Evolutionary conservation across 1,140 invertebrate genomes (phyloP), one percentile per base, ranked within the genome.

Genomic region (Zaprionus gabonicus): DNA sequence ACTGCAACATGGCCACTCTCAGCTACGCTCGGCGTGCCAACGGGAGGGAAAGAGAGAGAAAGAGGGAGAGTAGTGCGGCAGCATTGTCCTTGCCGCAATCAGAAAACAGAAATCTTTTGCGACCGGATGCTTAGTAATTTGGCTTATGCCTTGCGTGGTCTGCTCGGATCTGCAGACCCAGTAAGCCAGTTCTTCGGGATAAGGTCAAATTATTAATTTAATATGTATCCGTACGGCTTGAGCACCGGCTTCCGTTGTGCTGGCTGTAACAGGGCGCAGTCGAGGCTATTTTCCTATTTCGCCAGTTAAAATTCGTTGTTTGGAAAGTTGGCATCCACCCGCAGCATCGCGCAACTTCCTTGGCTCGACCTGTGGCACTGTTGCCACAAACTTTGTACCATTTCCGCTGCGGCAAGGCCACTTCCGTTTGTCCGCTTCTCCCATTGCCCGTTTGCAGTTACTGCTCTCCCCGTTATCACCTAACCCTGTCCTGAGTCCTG

Each of bases 201-300:
- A 76, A 79, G 85, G 85, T 90, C 85, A 90, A 90, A 90, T 90
- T 90, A 90, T 90, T 90, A 90, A 90, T 90, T 90, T 90, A 90
- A 90, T 90, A 90, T 88, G 85, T 87, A 88, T 90, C 85, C 85
- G 85, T 74, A 56, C 71, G 44, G 71, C 81, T 85, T 55, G 71
- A 81, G 83, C 81, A 81, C 71, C 57, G 53, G 73, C 76, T 90
- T 90, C 84, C 84, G 84, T 66, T 83, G 57, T 63, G 60, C 57
- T 69, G 63, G 63, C 51, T 15, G 34, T 66, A 76, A 78, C 70
- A 17, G 56, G 2, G 41, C 57, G 41, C 58, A 59, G 51, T 36
- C 64, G 53, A 13, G 34, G 3, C 64, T 34, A 67, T 67, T 58
- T 67, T 67, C 55, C 77, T 83, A 67, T 71, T 80, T 78, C 12